phyloP scores from a whole-genome alignment of 2,888 invertebrate species.

The Ferrisia virgata region DNA sequence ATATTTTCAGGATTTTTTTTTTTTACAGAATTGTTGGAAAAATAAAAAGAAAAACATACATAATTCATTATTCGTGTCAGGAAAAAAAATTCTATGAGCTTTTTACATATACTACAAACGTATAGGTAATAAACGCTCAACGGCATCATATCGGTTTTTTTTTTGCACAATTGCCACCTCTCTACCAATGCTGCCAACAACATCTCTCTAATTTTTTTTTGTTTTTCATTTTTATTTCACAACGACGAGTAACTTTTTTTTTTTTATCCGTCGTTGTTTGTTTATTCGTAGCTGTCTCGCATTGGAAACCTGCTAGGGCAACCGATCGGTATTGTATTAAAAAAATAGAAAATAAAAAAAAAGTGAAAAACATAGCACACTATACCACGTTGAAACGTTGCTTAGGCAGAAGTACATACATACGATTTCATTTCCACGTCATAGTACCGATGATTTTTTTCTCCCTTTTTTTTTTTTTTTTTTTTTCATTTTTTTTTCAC shows the following conservation, averaged over 20 bases:
- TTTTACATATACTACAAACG: too few relatives aligned
- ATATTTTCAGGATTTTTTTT: not conserved
- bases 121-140: too few relatives aligned
- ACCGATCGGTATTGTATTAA: not conserved
- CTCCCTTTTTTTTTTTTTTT: not conserved
- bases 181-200: too few relatives aligned
- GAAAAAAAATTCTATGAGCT: not conserved
- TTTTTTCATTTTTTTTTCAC: too few relatives aligned
- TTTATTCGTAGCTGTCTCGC: not conserved
- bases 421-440: not conserved
- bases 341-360: too few relatives aligned
- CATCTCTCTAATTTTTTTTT: too few relatives aligned
- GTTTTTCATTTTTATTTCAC: not conserved
- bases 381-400: not conserved
- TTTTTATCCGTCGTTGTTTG: too few relatives aligned
- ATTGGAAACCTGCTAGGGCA: not conserved
- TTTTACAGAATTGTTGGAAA: not conserved
- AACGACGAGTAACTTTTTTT: not conserved
- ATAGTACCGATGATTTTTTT: not conserved
- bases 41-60: conserved; percentile 6
- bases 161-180: not conserved
- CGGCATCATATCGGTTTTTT: not conserved
- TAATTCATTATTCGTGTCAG: not conserved
- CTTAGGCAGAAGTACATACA: not conserved
- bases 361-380: not conserved